phyloP scores from a whole-genome alignment of 1,140 invertebrate species.

The Pectinophora gossypiella region DNA sequence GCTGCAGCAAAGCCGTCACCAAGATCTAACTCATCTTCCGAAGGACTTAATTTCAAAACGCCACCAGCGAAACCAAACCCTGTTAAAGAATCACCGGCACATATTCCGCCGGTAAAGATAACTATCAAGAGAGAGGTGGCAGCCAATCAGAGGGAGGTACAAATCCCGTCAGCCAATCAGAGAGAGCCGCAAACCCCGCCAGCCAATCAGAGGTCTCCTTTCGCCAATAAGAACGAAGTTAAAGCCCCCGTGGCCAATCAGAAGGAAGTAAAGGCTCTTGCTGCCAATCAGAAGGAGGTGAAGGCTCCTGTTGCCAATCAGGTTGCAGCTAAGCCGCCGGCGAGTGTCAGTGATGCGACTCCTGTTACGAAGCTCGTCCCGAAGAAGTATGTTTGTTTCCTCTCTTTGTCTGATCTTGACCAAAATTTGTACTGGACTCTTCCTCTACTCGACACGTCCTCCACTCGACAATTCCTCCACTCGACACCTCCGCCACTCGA shows the following conservation, averaged over 20 bases:
- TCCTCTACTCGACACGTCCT: no score
- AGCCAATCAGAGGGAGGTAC: not conserved
- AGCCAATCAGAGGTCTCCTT: not conserved
- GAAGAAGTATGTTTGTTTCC: slow-evolving; percentile 20
- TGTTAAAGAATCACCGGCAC: not conserved
- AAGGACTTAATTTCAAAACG: no score
- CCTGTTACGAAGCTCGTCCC: slow-evolving; percentile 14
- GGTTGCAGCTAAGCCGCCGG: not conserved
- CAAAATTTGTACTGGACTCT: no score
- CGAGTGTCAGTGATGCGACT: not conserved
- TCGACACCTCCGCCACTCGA: no score
- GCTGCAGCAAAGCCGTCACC: no score
- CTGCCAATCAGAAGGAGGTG: not conserved
- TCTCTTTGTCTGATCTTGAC: not conserved
- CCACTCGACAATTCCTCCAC: no score
- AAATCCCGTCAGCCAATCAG: not conserved
- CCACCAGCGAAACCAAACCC: not conserved
- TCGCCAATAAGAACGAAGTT: not conserved
- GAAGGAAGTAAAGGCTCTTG: not conserved
- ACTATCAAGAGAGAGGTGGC: no score
- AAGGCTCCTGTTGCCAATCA: no score
- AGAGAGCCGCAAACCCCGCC: not conserved
- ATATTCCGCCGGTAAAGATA: no score
- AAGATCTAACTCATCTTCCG: no score
- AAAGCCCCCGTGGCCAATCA: not conserved